phyloP scores from a whole-genome alignment of 2,888 invertebrate species.

The Tenthredo notha region DNA sequence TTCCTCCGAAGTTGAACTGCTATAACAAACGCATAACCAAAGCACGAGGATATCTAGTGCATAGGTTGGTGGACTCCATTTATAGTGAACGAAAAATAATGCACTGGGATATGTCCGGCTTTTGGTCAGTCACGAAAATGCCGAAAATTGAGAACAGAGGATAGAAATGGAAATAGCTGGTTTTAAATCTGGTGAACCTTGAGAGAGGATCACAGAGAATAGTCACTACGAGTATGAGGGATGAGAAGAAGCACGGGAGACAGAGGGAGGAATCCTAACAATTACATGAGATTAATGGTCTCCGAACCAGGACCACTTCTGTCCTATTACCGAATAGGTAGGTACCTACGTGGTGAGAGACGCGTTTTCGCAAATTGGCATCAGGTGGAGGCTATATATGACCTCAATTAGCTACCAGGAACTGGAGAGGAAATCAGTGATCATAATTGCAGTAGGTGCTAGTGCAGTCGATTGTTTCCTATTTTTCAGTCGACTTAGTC shows the following conservation, averaged over 20 bases:
- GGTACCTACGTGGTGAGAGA: slow-evolving; percentile 14
- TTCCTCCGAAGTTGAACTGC: not conserved
- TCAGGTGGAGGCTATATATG: slow-evolving; percentile 12
- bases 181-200: slow-evolving; percentile 1
- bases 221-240: not conserved
- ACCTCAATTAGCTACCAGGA: slow-evolving; percentile 24
- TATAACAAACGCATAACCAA: not conserved
- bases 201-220: not conserved
- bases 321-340: slow-evolving; percentile 26
- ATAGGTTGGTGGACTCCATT: not conserved
- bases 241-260: not conserved
- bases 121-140: not conserved
- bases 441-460: not conserved
- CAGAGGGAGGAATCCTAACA: slow-evolving; percentile 45
- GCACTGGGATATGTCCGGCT: not conserved
- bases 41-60: not conserved
- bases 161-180: not conserved
- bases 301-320: slow-evolving; percentile 49
- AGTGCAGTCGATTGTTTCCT: not conserved
- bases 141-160: not conserved
- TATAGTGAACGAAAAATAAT: not conserved
- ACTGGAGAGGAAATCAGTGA: slow-evolving; percentile 7
- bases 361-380: slow-evolving; percentile 40
- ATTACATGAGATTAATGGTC: slow-evolving; percentile 61
- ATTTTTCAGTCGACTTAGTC: not conserved